Conservation (phyloP, 2,888 invertebrate genomes). For the Phaedon cochleariae region DNA sequence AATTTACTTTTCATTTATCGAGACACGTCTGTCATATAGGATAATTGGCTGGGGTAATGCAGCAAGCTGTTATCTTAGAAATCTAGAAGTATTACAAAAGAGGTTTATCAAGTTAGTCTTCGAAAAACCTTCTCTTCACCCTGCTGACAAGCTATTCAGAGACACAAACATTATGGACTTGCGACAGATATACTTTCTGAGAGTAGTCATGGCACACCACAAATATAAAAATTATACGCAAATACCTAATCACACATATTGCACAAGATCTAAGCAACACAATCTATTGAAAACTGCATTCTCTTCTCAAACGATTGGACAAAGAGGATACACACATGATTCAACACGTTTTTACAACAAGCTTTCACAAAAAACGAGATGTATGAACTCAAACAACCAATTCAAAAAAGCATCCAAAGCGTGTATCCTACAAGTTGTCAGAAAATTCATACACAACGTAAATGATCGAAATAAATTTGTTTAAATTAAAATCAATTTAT, state of each 20-base stretch:
- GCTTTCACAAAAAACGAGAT: too few species aligned
- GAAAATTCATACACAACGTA: too few species aligned
- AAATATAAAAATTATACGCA: not conserved
- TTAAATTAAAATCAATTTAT: too few species aligned
- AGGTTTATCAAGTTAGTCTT: not conserved
- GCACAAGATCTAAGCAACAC: conserved; percentile 1
- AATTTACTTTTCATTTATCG: not conserved
- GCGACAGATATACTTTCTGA: conserved; percentile 1
- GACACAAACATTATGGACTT: not conserved
- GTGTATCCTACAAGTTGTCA: too few species aligned
- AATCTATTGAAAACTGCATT: conserved; percentile 2
- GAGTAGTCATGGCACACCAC: not conserved
- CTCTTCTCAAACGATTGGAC: not conserved
- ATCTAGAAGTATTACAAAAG: not conserved
- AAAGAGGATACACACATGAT: not conserved
- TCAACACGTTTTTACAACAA: too few species aligned
- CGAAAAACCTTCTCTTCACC: not conserved
- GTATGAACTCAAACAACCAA: too few species aligned
- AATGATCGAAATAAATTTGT: too few species aligned
- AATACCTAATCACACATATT: not conserved
- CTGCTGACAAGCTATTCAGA: not conserved
- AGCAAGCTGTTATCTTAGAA: not conserved
- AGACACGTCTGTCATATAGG: too few species aligned
- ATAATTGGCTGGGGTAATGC: not conserved
- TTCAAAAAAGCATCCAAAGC: too few species aligned